These are phyloP conservation scores for Aulostomus chinensis DNA, from an alignment of 2,797 vertebrate genomes.

Conservation along the genomic window DNA sequence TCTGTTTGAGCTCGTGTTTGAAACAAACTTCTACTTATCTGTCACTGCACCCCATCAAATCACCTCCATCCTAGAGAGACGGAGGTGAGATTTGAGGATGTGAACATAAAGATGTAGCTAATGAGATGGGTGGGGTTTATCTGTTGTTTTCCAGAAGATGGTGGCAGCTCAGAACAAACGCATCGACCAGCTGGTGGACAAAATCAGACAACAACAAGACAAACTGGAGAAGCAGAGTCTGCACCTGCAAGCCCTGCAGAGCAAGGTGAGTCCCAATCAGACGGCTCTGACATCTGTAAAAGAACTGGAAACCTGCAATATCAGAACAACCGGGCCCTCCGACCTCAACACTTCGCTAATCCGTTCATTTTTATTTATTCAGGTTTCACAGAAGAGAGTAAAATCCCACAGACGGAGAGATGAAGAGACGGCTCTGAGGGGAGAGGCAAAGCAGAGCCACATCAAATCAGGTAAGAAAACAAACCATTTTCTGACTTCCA, in stretches of 20 bases:
- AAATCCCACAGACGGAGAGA: conserved; percentile 68
- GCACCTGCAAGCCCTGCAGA: conserved; percentile 88
- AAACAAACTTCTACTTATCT: not conserved
- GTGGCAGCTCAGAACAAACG: conserved; percentile 85
- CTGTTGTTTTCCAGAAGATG: conserved; percentile 71
- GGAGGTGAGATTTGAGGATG: not conserved
- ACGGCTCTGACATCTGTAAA: too few species aligned
- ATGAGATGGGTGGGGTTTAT: not conserved
- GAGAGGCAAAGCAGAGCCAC: conserved; percentile 13
- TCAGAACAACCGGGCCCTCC: too few species aligned
- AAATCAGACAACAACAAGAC: conserved; percentile 90
- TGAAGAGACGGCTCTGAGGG: conserved; percentile 49
- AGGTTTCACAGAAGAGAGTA: conserved; percentile 66
- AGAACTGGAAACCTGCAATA: too few species aligned
- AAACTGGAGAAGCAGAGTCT: conserved; percentile 92
- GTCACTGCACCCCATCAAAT: not conserved
- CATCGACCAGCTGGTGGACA: conserved; percentile 89
- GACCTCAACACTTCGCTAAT: not conserved
- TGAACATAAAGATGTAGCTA: conserved; percentile 1
- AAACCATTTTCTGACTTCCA: too few species aligned
- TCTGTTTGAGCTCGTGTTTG: too few species aligned
- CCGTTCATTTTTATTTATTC: not conserved
- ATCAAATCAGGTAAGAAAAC: conserved; percentile 50
- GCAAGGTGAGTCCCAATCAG: conserved; percentile 76
- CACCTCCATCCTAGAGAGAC: not conserved